Evolutionary conservation across 2,888 invertebrate genomes (phyloP).

Genomic region (Dryobota labecula): DNA sequence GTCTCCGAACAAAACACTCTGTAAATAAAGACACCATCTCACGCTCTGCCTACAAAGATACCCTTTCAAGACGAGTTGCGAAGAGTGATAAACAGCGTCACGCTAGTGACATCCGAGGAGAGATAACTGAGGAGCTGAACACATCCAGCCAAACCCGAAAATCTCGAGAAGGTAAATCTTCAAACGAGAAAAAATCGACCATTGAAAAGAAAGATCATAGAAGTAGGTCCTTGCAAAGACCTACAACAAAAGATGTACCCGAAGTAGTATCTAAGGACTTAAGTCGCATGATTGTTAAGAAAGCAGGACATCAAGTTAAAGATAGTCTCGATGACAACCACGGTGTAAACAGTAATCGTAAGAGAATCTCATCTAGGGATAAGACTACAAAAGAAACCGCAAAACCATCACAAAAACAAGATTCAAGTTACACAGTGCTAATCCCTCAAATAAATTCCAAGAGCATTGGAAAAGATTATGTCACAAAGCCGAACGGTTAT

Average conservation of each 20-base stretch:
- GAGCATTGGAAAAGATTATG: conserved; percentile 64
- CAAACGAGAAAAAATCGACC: conserved; percentile 41
- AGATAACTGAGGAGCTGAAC: conserved; percentile 39
- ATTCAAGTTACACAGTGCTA: conserved; percentile 57
- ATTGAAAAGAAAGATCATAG: conserved; percentile 61
- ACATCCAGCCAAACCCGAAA: conserved; percentile 36
- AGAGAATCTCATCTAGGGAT: conserved; percentile 65
- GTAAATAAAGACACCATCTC: conserved; percentile 60
- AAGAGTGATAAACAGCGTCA: conserved; percentile 48
- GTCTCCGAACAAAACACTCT: conserved; percentile 53
- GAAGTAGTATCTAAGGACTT: conserved; percentile 45
- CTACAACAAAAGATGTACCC: conserved; percentile 45
- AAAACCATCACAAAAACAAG: conserved; percentile 64
- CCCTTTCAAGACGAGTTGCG: conserved; percentile 47
- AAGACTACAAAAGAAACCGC: conserved; percentile 60
- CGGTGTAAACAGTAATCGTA: conserved; percentile 56
- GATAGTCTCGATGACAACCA: conserved; percentile 40
- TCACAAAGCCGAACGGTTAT: conserved; percentile 64
- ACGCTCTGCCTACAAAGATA: conserved; percentile 52
- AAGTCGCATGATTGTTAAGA: conserved; percentile 27
- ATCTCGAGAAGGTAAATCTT: conserved; percentile 40
- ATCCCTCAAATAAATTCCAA: conserved; percentile 41
- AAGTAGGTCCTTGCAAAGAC: conserved; percentile 65
- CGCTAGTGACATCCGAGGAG: conserved; percentile 45
- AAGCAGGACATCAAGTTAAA: conserved; percentile 23